Conservation (phyloP, 2,888 invertebrate species). For the Oscheius sp. region DNA sequence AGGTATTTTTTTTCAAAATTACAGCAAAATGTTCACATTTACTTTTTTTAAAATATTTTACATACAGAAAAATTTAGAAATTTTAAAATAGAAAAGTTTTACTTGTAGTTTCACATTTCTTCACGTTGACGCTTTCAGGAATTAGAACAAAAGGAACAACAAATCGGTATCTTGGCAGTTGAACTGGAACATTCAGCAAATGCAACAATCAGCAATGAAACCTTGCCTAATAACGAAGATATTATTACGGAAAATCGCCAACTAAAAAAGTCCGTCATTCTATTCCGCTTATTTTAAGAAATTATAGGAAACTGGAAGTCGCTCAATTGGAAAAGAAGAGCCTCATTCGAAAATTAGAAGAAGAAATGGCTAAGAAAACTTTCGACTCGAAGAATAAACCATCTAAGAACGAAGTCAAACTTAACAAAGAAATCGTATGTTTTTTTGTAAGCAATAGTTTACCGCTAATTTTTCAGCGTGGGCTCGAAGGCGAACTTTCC, state of each 20-base stretch:
- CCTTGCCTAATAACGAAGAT: neutral
- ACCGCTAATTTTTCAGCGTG: constrained; percentile 22
- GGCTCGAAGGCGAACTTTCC: constrained; percentile 25
- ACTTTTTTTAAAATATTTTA: neutral
- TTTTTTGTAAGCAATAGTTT: constrained; percentile 79
- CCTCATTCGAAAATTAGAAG: constrained; percentile 86
- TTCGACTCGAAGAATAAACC: constrained; percentile 76
- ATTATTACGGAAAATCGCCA: neutral
- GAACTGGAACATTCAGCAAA: constrained; percentile 28
- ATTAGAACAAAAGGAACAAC: constrained; percentile 36
- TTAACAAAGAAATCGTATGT: constrained; percentile 86
- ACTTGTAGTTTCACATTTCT: neutral
- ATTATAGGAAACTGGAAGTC: constrained; percentile 48
- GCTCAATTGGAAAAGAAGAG: constrained; percentile 54
- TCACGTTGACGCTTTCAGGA: constrained; percentile 29
- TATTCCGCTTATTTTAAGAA: neutral
- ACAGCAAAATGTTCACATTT: neutral
- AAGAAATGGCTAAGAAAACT: constrained; percentile 94
- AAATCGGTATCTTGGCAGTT: constrained; percentile 22
- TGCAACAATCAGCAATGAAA: neutral
- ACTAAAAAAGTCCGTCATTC: neutral
- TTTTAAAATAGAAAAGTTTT: neutral
- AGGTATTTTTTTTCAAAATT: constrained; percentile 22
- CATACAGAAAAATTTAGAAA: no score
- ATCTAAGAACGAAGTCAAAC: constrained; percentile 84